Conservation (phyloP, 2,113 vertebrate genomes). For the Tympanuchus pallidicinctus region DNA sequence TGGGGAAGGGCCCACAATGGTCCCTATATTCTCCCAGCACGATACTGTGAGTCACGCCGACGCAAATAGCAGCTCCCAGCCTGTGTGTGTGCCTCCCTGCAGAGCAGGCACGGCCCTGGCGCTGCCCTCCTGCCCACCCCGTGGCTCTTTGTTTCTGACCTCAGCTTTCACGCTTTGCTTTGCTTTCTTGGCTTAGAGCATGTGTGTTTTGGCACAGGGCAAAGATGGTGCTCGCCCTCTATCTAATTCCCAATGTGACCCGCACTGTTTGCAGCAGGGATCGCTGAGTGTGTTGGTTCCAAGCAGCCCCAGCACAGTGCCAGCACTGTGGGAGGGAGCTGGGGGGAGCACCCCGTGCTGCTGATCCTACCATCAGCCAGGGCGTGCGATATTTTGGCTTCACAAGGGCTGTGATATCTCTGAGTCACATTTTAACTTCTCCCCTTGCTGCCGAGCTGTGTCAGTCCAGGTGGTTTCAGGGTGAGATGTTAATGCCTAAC, state of each 20-base stretch:
- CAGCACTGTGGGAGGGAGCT: background rate
- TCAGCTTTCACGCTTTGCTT: background rate
- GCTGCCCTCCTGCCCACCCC: background rate
- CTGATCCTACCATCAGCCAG: fast-evolving
- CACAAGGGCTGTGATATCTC: fast-evolving
- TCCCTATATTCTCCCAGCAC: background rate
- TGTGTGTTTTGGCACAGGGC: background rate
- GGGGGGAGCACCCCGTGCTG: background rate
- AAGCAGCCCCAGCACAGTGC: background rate
- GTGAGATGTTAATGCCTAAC: fast-evolving
- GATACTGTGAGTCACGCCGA: slow-evolving; percentile 58
- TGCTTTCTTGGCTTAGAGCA: background rate
- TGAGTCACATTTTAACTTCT: background rate
- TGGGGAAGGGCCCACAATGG: slow-evolving; percentile 50
- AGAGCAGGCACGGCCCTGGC: background rate
- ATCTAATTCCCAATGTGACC: fast-evolving
- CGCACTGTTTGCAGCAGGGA: fast-evolving
- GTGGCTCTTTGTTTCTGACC: fast-evolving
- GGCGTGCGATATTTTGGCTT: fast-evolving
- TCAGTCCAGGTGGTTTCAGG: background rate
- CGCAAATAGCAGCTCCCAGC: background rate
- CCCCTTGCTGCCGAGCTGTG: background rate
- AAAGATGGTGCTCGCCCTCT: fast-evolving
- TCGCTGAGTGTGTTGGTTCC: fast-evolving
- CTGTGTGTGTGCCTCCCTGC: background rate